Evolutionary conservation across 23 tunicate species (phyloP).

Genomic region (Pegea sp.): DNA sequence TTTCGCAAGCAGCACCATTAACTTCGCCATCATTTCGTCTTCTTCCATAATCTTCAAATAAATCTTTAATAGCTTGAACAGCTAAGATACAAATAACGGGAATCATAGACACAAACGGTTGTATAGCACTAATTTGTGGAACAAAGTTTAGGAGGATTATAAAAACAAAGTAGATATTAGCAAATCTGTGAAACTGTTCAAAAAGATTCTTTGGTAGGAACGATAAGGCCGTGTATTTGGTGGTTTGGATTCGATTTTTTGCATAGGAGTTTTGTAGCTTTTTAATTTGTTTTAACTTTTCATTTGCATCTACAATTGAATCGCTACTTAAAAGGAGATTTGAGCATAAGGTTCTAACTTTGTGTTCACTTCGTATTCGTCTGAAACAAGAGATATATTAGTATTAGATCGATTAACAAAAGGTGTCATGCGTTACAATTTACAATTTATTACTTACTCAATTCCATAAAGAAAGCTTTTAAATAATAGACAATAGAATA

Average conservation of each 20-base stretch:
- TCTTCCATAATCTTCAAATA: slow-evolving; percentile 88
- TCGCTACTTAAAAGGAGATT: slow-evolving; percentile 10
- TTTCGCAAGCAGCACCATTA: slow-evolving; percentile 24
- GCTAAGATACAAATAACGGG: slow-evolving; percentile 66
- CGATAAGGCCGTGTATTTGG: slow-evolving; percentile 84
- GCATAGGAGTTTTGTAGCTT: slow-evolving; percentile 27
- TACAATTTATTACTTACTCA: too few relatives aligned
- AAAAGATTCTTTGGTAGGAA: slow-evolving; percentile 84
- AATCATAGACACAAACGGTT: slow-evolving; percentile 64
- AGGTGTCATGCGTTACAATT: too few relatives aligned
- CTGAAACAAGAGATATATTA: too few relatives aligned
- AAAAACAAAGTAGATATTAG: slow-evolving; percentile 92
- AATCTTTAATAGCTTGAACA: slow-evolving; percentile 81
- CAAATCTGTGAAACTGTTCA: slow-evolving; percentile 98
- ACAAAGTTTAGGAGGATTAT: slow-evolving; percentile 72
- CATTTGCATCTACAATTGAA: slow-evolving; percentile 10
- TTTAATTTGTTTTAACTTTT: slow-evolving; percentile 13
- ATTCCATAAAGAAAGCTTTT: too few relatives aligned
- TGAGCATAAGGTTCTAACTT: slow-evolving; percentile 29
- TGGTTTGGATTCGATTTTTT: slow-evolving; percentile 53
- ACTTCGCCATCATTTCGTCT: slow-evolving; percentile 42
- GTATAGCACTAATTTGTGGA: slow-evolving; percentile 74
- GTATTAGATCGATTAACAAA: too few relatives aligned
- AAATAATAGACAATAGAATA: too few relatives aligned
- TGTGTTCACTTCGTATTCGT: slow-evolving; percentile 33